These are phyloP conservation scores for Amphilophus citrinellus DNA, from an alignment of 2,113 vertebrate genomes.

Conservation along the genomic window DNA sequence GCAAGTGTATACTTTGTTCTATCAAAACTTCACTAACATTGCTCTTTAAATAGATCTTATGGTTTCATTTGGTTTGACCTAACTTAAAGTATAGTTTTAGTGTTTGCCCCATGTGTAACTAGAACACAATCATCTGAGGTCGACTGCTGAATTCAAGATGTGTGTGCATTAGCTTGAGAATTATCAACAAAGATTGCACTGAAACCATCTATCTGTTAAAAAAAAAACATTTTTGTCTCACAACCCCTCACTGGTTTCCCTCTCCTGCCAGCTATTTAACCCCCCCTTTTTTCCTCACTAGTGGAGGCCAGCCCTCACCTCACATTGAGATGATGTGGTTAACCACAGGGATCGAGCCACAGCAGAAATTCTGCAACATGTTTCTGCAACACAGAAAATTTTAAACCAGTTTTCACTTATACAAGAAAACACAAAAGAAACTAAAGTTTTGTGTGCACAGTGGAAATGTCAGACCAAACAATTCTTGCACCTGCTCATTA, in stretches of 20 bases:
- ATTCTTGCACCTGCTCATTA: not conserved
- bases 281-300: not conserved
- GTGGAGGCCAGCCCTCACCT: not conserved
- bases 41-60: not conserved
- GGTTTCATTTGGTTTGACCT: conserved; percentile 1
- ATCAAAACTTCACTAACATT: conserved; percentile 7
- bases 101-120: not conserved
- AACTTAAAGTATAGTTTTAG: not conserved
- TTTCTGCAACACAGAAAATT: not conserved
- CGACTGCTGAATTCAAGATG: not conserved
- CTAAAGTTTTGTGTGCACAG: not conserved
- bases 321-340: conserved; percentile 16
- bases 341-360: conserved; percentile 1
- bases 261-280: not conserved
- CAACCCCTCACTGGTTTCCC: not conserved
- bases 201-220: not conserved
- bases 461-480: conserved; percentile 3
- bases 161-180: not conserved
- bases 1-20: not conserved
- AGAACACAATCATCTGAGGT: not conserved
- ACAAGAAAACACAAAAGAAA: not conserved
- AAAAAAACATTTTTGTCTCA: not conserved
- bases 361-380: conserved; percentile 12
- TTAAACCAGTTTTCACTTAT: not conserved
- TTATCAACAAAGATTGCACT: not conserved